These are phyloP conservation scores for Drosophila kanapiae DNA, from an alignment of 1,140 invertebrate genomes.

Conservation along the genomic window DNA sequence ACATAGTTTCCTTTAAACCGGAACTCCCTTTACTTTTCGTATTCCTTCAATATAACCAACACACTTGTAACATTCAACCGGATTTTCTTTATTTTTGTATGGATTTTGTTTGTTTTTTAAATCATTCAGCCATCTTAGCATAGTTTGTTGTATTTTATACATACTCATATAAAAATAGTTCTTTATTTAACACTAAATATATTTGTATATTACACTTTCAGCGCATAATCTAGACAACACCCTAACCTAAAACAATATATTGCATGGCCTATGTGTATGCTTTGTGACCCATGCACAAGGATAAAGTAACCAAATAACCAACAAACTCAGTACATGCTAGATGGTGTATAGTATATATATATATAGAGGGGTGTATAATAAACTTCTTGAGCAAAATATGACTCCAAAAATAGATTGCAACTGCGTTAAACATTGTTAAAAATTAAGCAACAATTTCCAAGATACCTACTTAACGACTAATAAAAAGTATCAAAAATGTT, in stretches of 20 bases:
- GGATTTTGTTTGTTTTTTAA: slow-evolving; percentile 54
- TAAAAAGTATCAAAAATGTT: slow-evolving; percentile 73
- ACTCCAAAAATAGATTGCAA: slow-evolving; percentile 74
- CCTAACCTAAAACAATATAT: slow-evolving; percentile 78
- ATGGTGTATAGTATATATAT: slow-evolving; percentile 44
- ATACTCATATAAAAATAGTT: slow-evolving; percentile 76
- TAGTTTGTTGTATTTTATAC: slow-evolving; percentile 70
- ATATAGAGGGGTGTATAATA: slow-evolving; percentile 39
- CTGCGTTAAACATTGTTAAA: slow-evolving; percentile 69
- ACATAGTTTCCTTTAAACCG: too few species aligned
- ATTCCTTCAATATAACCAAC: background rate
- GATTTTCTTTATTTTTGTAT: slow-evolving; percentile 31
- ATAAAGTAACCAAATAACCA: slow-evolving; percentile 51
- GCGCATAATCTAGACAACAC: slow-evolving; percentile 70
- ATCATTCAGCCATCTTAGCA: slow-evolving; percentile 77
- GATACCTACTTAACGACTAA: slow-evolving; percentile 77
- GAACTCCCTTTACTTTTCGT: background rate
- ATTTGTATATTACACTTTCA: slow-evolving; percentile 48
- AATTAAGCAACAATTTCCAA: slow-evolving; percentile 82
- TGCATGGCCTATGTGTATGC: slow-evolving; percentile 49
- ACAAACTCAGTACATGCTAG: slow-evolving; percentile 50
- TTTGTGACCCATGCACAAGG: slow-evolving; percentile 42
- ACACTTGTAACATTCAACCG: slow-evolving; percentile 2
- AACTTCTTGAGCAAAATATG: slow-evolving; percentile 66
- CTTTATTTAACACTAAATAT: slow-evolving; percentile 54